Percentiles rank a stretch among this genome's conserved stretches.
Conservation (phyloP, 2,113 vertebrate genomes). For the Tetraodon nigroviridis region DNA sequence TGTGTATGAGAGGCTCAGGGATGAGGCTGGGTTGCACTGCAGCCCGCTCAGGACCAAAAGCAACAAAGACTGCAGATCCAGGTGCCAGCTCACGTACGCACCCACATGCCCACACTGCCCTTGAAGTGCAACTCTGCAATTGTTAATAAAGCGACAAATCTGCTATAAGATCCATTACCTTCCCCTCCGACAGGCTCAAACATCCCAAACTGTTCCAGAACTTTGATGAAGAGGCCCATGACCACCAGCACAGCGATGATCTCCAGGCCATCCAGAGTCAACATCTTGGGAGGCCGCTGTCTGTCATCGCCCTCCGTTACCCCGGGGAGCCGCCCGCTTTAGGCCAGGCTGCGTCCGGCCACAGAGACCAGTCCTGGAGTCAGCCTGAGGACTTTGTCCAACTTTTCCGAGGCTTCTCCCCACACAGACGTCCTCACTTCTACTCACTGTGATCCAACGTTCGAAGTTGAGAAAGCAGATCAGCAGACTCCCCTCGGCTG, state of each 20-base stretch:
- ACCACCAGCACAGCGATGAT: constrained; percentile 94
- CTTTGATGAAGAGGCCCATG: constrained; percentile 96
- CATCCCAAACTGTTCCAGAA: constrained; percentile 97
- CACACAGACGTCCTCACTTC: constrained; percentile 9
- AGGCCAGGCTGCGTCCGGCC: constrained; percentile 7
- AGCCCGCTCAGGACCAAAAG: constrained; percentile 35
- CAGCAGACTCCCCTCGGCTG: constrained; percentile 10
- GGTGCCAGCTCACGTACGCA: constrained; percentile 4
- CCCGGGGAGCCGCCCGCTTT: constrained; percentile 17
- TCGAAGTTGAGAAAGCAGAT: background rate
- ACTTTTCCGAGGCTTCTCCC: constrained; percentile 15
- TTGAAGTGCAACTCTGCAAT: background rate
- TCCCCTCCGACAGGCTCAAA: constrained; percentile 94
- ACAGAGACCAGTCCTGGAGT: constrained; percentile 12
- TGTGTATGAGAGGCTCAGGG: constrained; percentile 13
- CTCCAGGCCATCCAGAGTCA: constrained; percentile 95
- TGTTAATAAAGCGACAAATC: constrained; percentile 14
- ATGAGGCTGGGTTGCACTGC: constrained; percentile 19
- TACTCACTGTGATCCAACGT: constrained; percentile 10
- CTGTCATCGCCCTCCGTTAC: constrained; percentile 54
- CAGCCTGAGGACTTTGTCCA: constrained; percentile 13
- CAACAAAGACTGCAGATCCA: constrained; percentile 26
- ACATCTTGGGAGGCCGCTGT: constrained; percentile 66
- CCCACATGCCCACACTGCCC: background rate
- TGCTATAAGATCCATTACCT: constrained; percentile 70